Evolutionary conservation across 1,140 invertebrate genomes (phyloP), one percentile per base, ranked within the genome.

Genomic region (Nasonia longicornis): DNA sequence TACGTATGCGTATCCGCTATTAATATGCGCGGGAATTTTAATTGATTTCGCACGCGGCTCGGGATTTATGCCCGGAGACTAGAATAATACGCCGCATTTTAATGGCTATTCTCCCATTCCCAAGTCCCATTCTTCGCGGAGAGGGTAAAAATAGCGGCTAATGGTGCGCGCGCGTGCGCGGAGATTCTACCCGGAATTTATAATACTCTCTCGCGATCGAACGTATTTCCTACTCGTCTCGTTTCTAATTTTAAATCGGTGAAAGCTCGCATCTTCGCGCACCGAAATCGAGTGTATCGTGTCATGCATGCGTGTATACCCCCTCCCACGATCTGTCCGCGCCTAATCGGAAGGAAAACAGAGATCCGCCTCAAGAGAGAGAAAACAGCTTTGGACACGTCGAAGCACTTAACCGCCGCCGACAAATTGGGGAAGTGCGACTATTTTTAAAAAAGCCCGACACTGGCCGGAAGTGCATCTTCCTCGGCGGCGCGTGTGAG

Each of bases 321-420:
- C 48, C 48, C 48, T 52, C 52, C 52, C 52, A 58, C 52, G 52
- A 58, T 58, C 52, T 58, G 52, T 58, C 29, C 64, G 22, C 64
- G 64, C 58, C 20, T 76, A n/a, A 74, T 58, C 16, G 74, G 16
- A 69, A 70, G 74, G n/a, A 77, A 67, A 77, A 42, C 66, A 52
- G 64, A 66, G 48, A 48, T 38, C 22, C 8, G n/a, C 38, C 38
- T 7, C 7, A 8, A 4, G 35, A 38, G 35, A 29, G 48, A 69
- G 76, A 77, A 52, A 77, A 52, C 42, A 52, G 42, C 12, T 16
- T 45, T 45, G 12, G 45, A 69, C 26, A 77, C 31, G 66, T 77
- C 42, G 20, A 29, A 69, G 14, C 63, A 77, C 64, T 77, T 69
- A 77, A 70, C 1, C 11, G 31, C 22, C 12, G 12, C 58, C 29